A percentile compares a stretch with the other conserved stretches of the same genome.
Evolutionary conservation across 2,797 vertebrate species (phyloP).

Genomic region (Tangara arthus): DNA sequence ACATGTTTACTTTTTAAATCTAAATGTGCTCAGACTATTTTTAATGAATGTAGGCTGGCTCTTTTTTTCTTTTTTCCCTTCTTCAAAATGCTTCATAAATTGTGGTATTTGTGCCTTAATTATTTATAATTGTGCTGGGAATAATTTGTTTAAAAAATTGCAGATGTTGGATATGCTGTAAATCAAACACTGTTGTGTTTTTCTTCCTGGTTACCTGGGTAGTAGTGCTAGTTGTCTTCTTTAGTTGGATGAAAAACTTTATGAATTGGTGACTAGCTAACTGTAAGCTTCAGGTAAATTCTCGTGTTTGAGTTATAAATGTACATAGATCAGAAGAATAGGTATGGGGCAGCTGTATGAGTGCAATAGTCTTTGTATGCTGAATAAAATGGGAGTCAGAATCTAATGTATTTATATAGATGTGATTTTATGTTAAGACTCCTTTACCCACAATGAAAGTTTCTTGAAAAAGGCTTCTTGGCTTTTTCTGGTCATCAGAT

Average conservation of each 20-base stretch:
- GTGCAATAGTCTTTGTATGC: not conserved
- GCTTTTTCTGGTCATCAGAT: not conserved
- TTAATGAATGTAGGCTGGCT: not conserved
- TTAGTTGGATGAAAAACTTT: not conserved
- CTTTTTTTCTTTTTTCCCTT: accelerated
- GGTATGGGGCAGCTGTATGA: not conserved
- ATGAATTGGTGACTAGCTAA: not conserved
- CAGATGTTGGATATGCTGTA: not conserved
- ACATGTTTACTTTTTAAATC: constrained; percentile 15
- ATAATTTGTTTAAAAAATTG: not conserved
- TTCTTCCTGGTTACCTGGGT: not conserved
- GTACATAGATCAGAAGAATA: not conserved
- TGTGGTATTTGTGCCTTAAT: not conserved
- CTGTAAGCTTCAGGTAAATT: not conserved
- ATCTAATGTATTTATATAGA: not conserved
- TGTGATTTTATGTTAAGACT: not conserved
- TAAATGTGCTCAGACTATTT: not conserved
- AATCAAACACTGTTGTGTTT: not conserved
- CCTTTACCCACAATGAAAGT: not conserved
- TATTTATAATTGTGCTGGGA: not conserved
- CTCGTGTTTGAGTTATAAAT: not conserved
- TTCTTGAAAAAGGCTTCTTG: not conserved
- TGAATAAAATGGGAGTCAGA: not conserved
- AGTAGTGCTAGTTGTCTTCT: not conserved
- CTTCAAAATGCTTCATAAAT: not conserved